phyloP scores from a whole-genome alignment of 2,888 invertebrate genomes.

The Caenorhabditis afra region DNA sequence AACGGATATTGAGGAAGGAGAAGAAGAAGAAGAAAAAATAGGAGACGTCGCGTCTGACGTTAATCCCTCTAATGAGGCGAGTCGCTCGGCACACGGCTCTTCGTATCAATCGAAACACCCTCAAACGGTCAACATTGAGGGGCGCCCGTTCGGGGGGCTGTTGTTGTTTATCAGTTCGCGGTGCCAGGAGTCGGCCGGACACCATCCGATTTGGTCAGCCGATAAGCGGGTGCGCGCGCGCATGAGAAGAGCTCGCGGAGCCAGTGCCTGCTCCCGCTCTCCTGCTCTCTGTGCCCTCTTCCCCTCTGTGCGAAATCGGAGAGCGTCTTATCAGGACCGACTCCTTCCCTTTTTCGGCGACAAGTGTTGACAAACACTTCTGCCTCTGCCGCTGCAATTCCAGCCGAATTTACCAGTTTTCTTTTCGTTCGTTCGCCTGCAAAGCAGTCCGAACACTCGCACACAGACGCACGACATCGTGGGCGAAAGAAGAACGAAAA shows the following conservation, averaged over 20 bases:
- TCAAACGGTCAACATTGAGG: not conserved
- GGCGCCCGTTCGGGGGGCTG: not conserved
- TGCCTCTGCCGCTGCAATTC: not conserved
- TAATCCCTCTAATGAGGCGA: no score
- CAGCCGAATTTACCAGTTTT: slow-evolving; percentile 6
- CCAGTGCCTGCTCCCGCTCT: not conserved
- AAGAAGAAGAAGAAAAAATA: no score
- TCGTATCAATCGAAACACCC: no score
- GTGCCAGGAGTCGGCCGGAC: slow-evolving; percentile 2
- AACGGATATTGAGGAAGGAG: not conserved
- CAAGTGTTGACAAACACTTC: slow-evolving; percentile 10
- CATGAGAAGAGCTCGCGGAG: not conserved
- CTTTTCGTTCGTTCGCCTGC: not conserved
- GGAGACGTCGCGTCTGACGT: no score
- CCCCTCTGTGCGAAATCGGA: no score
- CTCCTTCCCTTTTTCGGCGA: slow-evolving; percentile 4
- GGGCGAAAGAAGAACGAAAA: slow-evolving; percentile 21
- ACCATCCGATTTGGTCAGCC: slow-evolving; percentile 17
- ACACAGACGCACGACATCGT: slow-evolving; percentile 11
- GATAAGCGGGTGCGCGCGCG: not conserved
- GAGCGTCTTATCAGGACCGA: not conserved
- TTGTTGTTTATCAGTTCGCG: slow-evolving; percentile 10
- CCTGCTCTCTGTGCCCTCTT: no score
- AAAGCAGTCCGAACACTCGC: slow-evolving; percentile 20
- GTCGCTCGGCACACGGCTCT: no score